Evolutionary conservation across 2,113 vertebrate genomes (phyloP).

Genomic region (Phalacrocorax pelagicus): DNA sequence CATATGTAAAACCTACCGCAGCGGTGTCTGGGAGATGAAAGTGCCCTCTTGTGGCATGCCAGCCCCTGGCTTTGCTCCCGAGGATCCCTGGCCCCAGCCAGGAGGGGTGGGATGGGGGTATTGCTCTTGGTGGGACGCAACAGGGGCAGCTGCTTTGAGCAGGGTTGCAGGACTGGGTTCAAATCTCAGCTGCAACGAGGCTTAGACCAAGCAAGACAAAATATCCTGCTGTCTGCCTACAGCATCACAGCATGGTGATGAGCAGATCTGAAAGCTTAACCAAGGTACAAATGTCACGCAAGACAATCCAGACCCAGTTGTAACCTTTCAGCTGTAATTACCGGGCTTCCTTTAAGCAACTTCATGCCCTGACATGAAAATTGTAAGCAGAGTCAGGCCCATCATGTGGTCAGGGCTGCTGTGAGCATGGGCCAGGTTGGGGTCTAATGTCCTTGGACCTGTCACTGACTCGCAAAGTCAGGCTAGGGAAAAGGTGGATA

Average conservation of each 20-base stretch:
- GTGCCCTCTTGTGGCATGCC: not conserved
- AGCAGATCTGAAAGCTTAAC: not conserved
- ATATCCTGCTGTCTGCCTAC: not conserved
- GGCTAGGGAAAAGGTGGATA: not conserved
- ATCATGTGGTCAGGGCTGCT: not conserved
- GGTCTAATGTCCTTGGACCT: not conserved
- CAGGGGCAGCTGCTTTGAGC: not conserved
- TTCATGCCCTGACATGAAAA: accelerated
- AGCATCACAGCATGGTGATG: accelerated
- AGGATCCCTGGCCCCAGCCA: not conserved
- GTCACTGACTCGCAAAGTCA: not conserved
- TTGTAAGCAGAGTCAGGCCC: not conserved
- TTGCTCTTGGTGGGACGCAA: not conserved
- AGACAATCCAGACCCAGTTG: not conserved
- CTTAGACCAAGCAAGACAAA: not conserved
- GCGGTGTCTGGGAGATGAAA: not conserved
- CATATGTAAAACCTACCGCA: not conserved
- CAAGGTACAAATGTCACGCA: accelerated
- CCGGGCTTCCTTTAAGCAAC: not conserved
- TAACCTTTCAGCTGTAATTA: not conserved
- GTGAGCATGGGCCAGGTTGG: not conserved
- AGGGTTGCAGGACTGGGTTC: not conserved
- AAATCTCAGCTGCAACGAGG: not conserved
- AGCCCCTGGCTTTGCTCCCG: not conserved
- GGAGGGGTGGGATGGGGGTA: not conserved